Evolutionary conservation across 2,113 vertebrate genomes (phyloP).

Genomic region (Cervus canadensis): DNA sequence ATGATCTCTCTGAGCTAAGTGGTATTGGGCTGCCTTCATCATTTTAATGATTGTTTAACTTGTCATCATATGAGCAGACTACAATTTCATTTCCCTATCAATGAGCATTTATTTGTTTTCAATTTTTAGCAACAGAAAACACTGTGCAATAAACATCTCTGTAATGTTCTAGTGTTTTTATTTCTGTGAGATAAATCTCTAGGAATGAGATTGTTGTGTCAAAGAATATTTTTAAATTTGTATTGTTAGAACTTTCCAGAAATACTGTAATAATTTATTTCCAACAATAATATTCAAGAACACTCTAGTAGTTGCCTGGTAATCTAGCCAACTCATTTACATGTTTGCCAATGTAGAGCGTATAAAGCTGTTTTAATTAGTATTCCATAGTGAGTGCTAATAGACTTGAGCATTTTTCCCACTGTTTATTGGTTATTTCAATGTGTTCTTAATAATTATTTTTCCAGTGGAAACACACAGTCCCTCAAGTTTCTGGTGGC

Average conservation of each 20-base stretch:
- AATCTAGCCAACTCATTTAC: slow-evolving; percentile 19
- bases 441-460: slow-evolving; percentile 12
- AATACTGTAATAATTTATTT: not conserved
- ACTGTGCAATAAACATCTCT: not conserved
- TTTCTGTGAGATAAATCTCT: not conserved
- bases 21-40: not conserved
- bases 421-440: not conserved
- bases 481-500: not conserved
- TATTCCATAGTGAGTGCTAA: not conserved
- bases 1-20: not conserved
- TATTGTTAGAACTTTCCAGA: slow-evolving; percentile 13
- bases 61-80: not conserved
- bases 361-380: slow-evolving; percentile 17
- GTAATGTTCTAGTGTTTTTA: not conserved
- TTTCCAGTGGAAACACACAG: not conserved
- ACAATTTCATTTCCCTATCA: not conserved
- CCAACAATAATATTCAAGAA: not conserved
- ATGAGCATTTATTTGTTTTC: not conserved
- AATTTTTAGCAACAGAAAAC: not conserved
- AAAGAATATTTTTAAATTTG: not conserved
- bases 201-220: not conserved
- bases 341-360: not conserved
- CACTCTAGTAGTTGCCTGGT: not conserved
- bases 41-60: not conserved
- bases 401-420: not conserved